Evolutionary conservation across 2,888 invertebrate species (phyloP), one percentile per base, ranked within the genome.

Genomic region (Nemotelus nigrinus): DNA sequence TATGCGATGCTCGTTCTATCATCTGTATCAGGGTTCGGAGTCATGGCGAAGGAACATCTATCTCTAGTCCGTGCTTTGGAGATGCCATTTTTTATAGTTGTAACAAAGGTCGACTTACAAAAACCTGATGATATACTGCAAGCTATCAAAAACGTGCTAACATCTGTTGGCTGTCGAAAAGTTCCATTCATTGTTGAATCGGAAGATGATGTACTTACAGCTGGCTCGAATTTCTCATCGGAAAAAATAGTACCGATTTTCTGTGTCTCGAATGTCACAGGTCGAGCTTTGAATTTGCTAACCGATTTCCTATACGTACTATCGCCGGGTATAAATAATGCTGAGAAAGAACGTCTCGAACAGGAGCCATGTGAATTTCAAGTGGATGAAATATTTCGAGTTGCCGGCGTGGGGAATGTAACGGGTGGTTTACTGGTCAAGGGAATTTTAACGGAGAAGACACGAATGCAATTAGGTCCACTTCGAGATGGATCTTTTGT

Each of bases 81-180:
- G 82, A 91, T 95, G 82, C 98, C 99, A 0, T 94, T 98, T 86
- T 97, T 98, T 85, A 93, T 97, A 25, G 95, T 98, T 1, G 91
- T 99, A 78, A 97, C 95, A 79, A 99, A 99, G 89, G 93, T 93
- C 77, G 99, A 99, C 87, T 89, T 96, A 77, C 93, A 94, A n/a
- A 88, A 89, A 2, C 89, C 90, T 2, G 87, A 88, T 44, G 83
- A 84, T 78, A 89, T 90, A 8, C 84, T 91, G 64, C 87, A 88
- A 80, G 89, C 90, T 82, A 83, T 94, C 63, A 90, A 92, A 82
- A 87, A 89, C 55, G 88, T 92, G 71, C 88, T 94, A 50, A 92
- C 92, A 79, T 89, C 90, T 72, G 91, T 92, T 39, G 92, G 93
- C 4, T 92, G 91, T 83, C 86, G 89, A 45, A 89, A 89, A 85